phyloP scores from a whole-genome alignment of 2,888 invertebrate genomes.

The Drosophila meridionalis region DNA sequence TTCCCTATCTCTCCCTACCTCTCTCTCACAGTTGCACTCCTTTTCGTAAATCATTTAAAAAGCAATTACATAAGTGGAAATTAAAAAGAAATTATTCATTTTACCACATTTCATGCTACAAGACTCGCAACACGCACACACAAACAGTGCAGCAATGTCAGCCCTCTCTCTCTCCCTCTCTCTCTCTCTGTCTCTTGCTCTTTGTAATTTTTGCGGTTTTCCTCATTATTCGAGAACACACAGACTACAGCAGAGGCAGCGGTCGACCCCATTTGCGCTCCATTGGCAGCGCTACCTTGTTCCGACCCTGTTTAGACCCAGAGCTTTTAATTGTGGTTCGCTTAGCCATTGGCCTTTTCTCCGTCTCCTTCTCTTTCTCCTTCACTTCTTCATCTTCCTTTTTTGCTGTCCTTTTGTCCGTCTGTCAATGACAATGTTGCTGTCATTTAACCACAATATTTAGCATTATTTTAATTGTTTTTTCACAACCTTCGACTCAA shows the following conservation, averaged over 20 bases:
- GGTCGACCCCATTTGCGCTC: not conserved
- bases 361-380: not conserved
- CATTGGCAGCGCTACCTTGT: conserved; percentile 3
- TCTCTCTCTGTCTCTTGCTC: not conserved
- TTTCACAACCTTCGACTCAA: conserved; percentile 43
- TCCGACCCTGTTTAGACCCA: conserved; percentile 5
- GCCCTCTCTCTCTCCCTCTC: too few species aligned
- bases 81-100: conserved; percentile 84
- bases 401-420: conserved; percentile 17
- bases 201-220: conserved; percentile 77
- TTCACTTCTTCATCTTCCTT: not conserved
- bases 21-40: conserved; percentile 29
- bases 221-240: conserved; percentile 62
- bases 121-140: conserved; percentile 11
- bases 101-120: conserved; percentile 70
- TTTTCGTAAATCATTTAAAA: conserved; percentile 75
- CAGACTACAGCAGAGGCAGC: conserved; percentile 4
- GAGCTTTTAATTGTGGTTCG: conserved; percentile 47
- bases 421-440: conserved; percentile 34
- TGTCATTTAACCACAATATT: conserved; percentile 63
- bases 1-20: conserved; percentile 12
- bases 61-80: conserved; percentile 81
- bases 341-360: conserved; percentile 33
- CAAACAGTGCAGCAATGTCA: not conserved
- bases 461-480: conserved; percentile 76